These are phyloP conservation scores for Aphaenogaster floridana DNA, from an alignment of 1,140 invertebrate species.

Conservation along the genomic window DNA sequence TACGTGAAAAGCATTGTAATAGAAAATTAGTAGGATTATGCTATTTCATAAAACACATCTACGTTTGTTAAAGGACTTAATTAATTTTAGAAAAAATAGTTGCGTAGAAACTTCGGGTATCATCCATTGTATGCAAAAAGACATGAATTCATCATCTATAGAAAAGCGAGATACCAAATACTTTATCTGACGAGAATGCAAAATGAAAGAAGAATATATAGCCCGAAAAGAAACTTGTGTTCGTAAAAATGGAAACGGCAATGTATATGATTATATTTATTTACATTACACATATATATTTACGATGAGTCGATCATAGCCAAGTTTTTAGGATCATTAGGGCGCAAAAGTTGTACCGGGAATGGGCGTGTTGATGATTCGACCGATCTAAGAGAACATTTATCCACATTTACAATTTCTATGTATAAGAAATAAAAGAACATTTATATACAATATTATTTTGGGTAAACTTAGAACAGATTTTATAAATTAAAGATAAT, in stretches of 20 bases:
- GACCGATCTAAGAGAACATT: not conserved
- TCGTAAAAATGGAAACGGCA: not conserved
- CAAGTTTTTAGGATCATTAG: conserved; percentile 2
- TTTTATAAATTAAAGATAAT: not conserved
- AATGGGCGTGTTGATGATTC: conserved; percentile 11
- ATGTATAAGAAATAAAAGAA: not conserved
- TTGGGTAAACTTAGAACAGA: not conserved
- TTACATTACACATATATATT: conserved; percentile 1
- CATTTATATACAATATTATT: not conserved
- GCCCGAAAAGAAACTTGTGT: too few relatives aligned
- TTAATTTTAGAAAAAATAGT: not conserved
- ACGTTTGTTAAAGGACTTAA: not conserved
- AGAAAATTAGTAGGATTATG: too few relatives aligned
- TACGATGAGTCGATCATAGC: not conserved
- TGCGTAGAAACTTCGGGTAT: not conserved
- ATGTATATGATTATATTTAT: not conserved
- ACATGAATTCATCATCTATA: not conserved
- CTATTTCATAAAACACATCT: not conserved
- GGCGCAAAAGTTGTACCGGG: not conserved
- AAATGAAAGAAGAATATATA: not conserved
- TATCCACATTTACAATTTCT: not conserved
- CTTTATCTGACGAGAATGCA: not conserved
- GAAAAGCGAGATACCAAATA: not conserved
- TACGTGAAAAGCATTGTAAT: too few relatives aligned
- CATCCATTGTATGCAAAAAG: not conserved